Base-by-base conservation (phyloP, 2,888 invertebrate species). In the Graphium colonna region DNA sequence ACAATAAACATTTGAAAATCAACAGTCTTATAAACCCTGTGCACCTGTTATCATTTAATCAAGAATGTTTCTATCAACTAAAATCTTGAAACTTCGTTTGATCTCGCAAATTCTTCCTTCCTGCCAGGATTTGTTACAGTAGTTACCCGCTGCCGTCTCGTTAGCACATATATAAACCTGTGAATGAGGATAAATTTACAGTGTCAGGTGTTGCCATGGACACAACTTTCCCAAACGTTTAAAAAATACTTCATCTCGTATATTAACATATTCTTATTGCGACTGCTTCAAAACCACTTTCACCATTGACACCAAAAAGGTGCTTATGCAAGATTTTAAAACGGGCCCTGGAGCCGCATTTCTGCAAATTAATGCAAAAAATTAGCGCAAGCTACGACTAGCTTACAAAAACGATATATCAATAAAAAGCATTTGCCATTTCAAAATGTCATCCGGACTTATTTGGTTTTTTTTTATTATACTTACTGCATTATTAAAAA, bases 31-130 rank as follows among this genome's bases (percentile, higher is more conserved):
- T 40, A 49, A 49, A 18, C 5, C 21, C n/a, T 21, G 16, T n/a
- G 16, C 28, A 15, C n/a, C 28, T 28, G 8, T 28, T 33, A 33
- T 7, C 10, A 9, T 52, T 56, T 43, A 41, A 43, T 41, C 51
- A 36, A 51, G 40, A 15, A 57, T 31, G 36, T 31, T 26, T 17
- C 26, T 15, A 16, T 2, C n/a, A 5, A 17, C 60, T 67, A 86
- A 73, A 83, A 81, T 56, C 71, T 64, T 8, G 84, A 83, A 7
- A 85, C 75, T 71, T 86, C 85, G 49, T 83, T 84, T 0, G 75
- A 65, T 64, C 77, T 79, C 0, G 82, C 79, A 39, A 65, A 78
- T 53, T 77, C 73, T 69, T 86, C 79, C 63, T 83, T 85, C 52
- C 58, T 77, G 10, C 57, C 64, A 1, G 74, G 69, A 57, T 80